Conservation (phyloP, 2,113 vertebrate species). For the Rhineura floridana region DNA sequence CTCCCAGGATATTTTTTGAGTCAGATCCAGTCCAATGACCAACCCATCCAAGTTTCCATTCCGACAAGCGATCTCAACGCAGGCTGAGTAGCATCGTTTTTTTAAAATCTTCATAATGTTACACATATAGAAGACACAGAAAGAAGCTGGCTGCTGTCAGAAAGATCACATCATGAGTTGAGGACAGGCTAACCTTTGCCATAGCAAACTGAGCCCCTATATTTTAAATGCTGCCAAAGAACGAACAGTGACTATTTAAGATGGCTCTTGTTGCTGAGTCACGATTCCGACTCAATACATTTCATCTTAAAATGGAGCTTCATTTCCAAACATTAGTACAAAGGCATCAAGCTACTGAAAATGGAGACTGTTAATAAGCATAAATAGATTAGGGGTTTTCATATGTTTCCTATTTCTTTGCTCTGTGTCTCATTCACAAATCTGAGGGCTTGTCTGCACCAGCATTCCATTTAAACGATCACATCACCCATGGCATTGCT, state of each 20-base stretch:
- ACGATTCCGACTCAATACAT: background rate
- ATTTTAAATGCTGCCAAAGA: constrained; percentile 1
- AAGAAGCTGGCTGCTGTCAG: background rate
- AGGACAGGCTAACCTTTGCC: background rate
- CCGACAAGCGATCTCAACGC: background rate
- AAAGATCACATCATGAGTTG: background rate
- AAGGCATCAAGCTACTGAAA: background rate
- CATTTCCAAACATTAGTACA: background rate
- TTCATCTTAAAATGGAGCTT: constrained; percentile 4
- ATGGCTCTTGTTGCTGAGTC: background rate
- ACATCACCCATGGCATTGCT: no score
- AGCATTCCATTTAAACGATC: background rate
- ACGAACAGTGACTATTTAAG: background rate
- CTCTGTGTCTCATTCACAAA: background rate
- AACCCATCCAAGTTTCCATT: background rate
- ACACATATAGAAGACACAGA: background rate
- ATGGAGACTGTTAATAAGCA: background rate
- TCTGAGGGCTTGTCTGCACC: background rate
- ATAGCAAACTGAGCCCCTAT: background rate
- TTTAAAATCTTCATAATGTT: background rate
- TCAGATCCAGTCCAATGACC: background rate
- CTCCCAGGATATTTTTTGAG: background rate
- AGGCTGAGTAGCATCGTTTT: background rate
- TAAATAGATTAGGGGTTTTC: background rate
- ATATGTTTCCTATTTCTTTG: background rate